Evolutionary conservation across 2,888 invertebrate species (phyloP).

Genomic region (Drosophila fulvimacula): DNA sequence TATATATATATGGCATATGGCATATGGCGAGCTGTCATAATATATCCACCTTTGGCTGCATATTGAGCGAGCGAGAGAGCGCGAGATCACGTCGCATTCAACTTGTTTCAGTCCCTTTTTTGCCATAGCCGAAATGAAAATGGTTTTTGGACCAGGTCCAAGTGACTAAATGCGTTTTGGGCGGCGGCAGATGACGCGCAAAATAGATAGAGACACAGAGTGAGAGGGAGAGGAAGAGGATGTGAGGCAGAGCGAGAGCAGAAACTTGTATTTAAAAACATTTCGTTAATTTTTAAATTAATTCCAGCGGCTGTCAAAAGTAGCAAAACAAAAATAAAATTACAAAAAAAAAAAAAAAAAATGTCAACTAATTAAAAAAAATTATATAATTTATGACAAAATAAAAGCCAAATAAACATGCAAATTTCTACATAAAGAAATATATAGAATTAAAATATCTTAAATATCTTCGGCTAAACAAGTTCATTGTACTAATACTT

Average conservation of each 20-base stretch:
- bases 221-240: not conserved
- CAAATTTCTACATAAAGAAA: not conserved
- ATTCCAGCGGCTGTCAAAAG: not conserved
- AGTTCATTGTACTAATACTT: constrained; percentile 34
- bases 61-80: constrained; percentile 3
- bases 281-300: constrained; percentile 8
- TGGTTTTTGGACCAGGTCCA: constrained; percentile 59
- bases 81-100: constrained; percentile 24
- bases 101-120: constrained; percentile 40
- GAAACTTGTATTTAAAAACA: constrained; percentile 11
- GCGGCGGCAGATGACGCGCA: constrained; percentile 54
- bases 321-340: not conserved
- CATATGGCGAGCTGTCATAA: constrained; percentile 20
- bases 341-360: not conserved
- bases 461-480: not conserved
- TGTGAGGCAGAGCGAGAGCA: not conserved
- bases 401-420: not conserved
- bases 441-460: no score
- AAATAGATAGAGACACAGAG: constrained; percentile 12
- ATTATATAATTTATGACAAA: not conserved
- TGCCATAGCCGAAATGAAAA: constrained; percentile 46
- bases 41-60: constrained; percentile 10
- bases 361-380: not conserved
- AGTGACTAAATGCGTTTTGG: constrained; percentile 71
- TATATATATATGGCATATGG: not conserved